A percentile compares a stretch with the other conserved stretches of the same genome.
Evolutionary conservation across 1,140 invertebrate species (phyloP).

Genomic region (Frieseomelitta varia): DNA sequence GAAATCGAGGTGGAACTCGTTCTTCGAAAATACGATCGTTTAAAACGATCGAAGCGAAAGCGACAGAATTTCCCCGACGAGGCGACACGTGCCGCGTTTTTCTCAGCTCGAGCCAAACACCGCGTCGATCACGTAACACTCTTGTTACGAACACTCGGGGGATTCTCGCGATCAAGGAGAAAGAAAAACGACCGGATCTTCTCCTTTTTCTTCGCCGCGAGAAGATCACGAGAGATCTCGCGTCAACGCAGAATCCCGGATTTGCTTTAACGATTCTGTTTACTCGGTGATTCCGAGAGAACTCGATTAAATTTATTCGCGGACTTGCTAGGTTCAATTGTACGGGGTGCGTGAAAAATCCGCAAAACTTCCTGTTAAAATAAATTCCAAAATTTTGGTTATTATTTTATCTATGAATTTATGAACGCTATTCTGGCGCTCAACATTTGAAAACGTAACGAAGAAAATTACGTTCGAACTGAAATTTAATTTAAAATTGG

Average conservation of each 20-base stretch:
- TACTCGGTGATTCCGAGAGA: neutral
- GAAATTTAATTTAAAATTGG: too few relatives aligned
- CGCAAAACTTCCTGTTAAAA: too few relatives aligned
- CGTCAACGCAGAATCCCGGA: neutral
- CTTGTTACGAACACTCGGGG: neutral
- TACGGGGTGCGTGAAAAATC: too few relatives aligned
- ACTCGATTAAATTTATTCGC: too few relatives aligned
- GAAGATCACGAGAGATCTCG: neutral
- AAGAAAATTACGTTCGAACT: too few relatives aligned
- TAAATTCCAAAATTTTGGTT: too few relatives aligned
- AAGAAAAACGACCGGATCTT: neutral
- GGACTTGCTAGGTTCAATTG: too few relatives aligned
- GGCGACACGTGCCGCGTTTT: conserved; percentile 33
- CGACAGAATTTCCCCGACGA: conserved; percentile 11
- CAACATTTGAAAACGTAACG: too few relatives aligned
- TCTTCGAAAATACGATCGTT: too few relatives aligned
- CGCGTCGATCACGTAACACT: conserved; percentile 19
- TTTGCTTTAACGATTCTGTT: neutral
- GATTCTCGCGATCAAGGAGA: neutral
- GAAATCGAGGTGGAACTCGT: too few relatives aligned
- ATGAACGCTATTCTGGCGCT: too few relatives aligned
- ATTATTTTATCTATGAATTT: too few relatives aligned
- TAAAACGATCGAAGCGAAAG: neutral
- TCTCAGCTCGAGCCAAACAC: neutral
- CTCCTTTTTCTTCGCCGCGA: neutral